Conservation (phyloP, 2,888 invertebrate genomes). For the Xanthia icteritia region DNA sequence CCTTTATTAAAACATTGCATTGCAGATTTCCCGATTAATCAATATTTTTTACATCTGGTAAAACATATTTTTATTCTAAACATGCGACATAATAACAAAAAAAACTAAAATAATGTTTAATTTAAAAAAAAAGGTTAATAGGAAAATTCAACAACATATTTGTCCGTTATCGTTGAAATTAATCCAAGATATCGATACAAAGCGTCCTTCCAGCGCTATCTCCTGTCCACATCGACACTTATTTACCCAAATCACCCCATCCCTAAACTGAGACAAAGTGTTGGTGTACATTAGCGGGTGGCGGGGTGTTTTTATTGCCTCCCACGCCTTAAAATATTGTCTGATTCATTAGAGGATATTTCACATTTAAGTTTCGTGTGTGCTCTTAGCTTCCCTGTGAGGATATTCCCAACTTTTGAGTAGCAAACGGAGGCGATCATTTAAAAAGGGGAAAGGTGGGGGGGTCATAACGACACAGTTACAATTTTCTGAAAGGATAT, state of each 20-base stretch:
- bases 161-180: conserved; percentile 7
- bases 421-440: conserved; percentile 84
- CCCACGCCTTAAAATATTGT: conserved; percentile 90
- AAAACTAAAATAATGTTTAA: too few species aligned
- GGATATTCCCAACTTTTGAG: conserved; percentile 83
- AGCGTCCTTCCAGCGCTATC: conserved; percentile 64
- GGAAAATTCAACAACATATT: neutral
- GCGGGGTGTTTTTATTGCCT: conserved; percentile 87
- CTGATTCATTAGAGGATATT: conserved; percentile 91
- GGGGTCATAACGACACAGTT: conserved; percentile 84
- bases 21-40: too few species aligned
- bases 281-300: conserved; percentile 88
- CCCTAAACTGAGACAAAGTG: conserved; percentile 87
- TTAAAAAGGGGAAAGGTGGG: conserved; percentile 76
- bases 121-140: too few species aligned
- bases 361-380: conserved; percentile 89
- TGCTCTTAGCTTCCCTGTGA: conserved; percentile 81
- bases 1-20: neutral
- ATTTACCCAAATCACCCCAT: conserved; percentile 85
- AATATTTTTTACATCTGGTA: too few species aligned
- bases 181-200: conserved; percentile 62
- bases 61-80: neutral
- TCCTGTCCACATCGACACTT: conserved; percentile 86
- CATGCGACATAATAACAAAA: too few species aligned
- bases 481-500: conserved; percentile 90